These are phyloP conservation scores for Drosophila neotestacea DNA, from an alignment of 2,888 invertebrate genomes.

Conservation along the genomic window DNA sequence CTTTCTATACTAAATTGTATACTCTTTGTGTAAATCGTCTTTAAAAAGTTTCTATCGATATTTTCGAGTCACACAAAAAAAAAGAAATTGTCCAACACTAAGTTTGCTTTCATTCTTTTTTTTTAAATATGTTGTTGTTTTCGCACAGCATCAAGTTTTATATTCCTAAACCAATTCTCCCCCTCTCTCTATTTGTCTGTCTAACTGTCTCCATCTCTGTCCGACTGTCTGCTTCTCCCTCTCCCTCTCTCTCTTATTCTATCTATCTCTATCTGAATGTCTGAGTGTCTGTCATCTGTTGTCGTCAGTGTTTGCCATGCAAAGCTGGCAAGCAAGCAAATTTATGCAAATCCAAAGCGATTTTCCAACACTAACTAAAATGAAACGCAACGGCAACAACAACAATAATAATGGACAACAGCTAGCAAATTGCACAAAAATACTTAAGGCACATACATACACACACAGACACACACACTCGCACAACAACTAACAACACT, in stretches of 20 bases:
- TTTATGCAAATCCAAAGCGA: constrained; percentile 80
- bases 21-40: no score
- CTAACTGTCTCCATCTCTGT: neutral
- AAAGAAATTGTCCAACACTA: constrained; percentile 2
- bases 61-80: neutral
- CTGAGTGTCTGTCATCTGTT: constrained; percentile 43
- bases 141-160: constrained; percentile 3
- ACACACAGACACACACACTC: constrained; percentile 12
- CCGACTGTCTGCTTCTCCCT: neutral
- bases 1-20: no score
- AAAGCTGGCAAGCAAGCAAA: constrained; percentile 71
- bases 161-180: constrained; percentile 1
- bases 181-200: neutral
- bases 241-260: neutral
- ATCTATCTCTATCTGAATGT: constrained; percentile 6
- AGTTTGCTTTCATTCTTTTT: no score
- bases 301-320: constrained; percentile 58
- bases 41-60: neutral
- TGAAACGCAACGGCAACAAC: constrained; percentile 59
- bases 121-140: neutral
- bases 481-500: constrained; percentile 35
- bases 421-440: constrained; percentile 76
- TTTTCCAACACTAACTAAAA: constrained; percentile 80
- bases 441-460: constrained; percentile 63
- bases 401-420: constrained; percentile 46